These are phyloP conservation scores for Hylia prasina DNA, from an alignment of 2,113 vertebrate genomes.

Conservation along the genomic window DNA sequence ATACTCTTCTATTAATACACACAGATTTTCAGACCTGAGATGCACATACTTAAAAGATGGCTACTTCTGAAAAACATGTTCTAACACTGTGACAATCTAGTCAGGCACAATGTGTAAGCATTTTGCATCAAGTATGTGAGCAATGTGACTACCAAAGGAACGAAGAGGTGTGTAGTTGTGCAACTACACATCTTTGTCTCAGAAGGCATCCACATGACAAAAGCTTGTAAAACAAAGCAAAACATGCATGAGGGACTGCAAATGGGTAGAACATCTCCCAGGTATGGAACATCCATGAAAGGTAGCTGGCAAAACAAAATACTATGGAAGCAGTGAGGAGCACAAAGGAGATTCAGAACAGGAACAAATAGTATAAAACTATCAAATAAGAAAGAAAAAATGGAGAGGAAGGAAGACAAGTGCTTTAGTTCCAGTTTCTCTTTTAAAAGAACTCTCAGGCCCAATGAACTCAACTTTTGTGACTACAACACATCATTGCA, in stretches of 20 bases:
- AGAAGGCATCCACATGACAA: background rate
- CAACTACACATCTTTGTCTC: background rate
- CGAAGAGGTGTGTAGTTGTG: background rate
- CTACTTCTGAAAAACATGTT: background rate
- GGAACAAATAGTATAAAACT: background rate
- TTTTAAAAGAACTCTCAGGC: background rate
- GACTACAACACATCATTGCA: background rate
- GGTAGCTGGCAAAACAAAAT: background rate
- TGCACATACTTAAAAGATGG: background rate
- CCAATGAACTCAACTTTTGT: background rate
- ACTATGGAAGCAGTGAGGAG: background rate
- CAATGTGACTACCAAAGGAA: background rate
- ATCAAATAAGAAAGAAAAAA: background rate
- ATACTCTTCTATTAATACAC: background rate
- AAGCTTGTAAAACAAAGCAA: background rate
- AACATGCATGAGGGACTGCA: background rate
- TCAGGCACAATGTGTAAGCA: background rate
- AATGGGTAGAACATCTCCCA: background rate
- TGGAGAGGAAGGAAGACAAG: background rate
- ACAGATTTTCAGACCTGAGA: background rate
- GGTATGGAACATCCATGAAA: background rate
- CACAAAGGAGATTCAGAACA: background rate
- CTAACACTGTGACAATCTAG: background rate
- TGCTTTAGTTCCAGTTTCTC: background rate
- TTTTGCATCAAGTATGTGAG: background rate